Evolutionary conservation across 2,888 invertebrate species (phyloP), one percentile per base, ranked within the genome.

Genomic region (Eupithecia dodoneata): DNA sequence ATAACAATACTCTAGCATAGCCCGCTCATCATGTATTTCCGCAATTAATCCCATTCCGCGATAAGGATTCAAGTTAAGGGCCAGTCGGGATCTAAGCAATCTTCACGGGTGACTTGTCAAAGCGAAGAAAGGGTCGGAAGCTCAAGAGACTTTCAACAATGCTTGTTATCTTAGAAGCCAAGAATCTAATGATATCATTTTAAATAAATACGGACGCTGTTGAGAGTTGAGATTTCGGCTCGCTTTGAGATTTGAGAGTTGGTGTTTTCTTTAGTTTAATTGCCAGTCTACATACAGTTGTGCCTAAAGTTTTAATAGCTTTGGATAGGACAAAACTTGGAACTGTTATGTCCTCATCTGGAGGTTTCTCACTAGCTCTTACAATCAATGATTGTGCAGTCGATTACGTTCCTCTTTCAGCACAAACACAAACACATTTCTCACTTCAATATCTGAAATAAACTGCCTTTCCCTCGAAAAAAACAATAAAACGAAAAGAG

Each of bases 91-190:
- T 94, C 94, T 93, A 94, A 94, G 94, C 94, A 94, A 95, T 94
- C 94, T 94, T 94, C 91, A 94, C 94, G 94, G 93, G 90, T 94
- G 93, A 94, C 93, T 94, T 93, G 94, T 94, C 94, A 95, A 95
- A 95, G 94, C 89, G 90, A 91, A 92, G 92, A 94, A 90, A 94
- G 94, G 94, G 94, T 94, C 93, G 91, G 91, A 89, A 90, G 88
- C 93, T 93, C 91, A 89, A 91, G 94, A 93, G 94, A 94, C 92
- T 94, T 93, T 94, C 94, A 94, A 95, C 94, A 95, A 94, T 94
- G 94, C 94, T 94, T 94, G 94, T 94, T 95, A 94, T 94, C 94
- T 93, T 91, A 93, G 90, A 94, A 93, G 91, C 90, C 90, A 91
- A 92, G 92, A 92, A 92, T 88, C 89, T 93, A 93, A 94, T 94